Evolutionary conservation across 2,113 vertebrate species (phyloP), one percentile per base, ranked within the genome.

Genomic region (Pterocles burchelli): DNA sequence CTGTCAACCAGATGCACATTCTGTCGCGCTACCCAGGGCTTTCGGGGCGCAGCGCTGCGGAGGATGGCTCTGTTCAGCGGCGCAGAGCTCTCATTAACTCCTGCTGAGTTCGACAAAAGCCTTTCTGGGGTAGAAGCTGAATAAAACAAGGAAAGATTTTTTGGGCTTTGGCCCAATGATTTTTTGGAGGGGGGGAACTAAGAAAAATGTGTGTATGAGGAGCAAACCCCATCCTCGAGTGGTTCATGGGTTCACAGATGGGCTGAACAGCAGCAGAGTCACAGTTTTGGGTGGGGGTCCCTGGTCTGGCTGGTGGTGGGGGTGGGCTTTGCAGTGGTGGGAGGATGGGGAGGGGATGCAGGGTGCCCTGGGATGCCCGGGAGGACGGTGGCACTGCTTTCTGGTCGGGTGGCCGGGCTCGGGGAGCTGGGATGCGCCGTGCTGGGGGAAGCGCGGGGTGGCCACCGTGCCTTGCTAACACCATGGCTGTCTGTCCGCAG

Each of bases 401-500:
- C 41, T n/a, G n/a, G 46, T 52, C 0, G 20, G 18, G 31, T 31
- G n/a, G 6, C n/a, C 1, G 43, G 38, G 80, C 57, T 11, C 2
- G 11, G 71, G 84, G 14, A 63, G 6, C 25, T 3, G 11, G 11
- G 8, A 2, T 1, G 29, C 12, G 33, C 21, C 13, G 5, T 6
- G 15, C 59, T 0, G 2, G 66, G 49, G 41, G 55, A 34, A 73
- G 22, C 2, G 1, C 16, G 0, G 43, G 2, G 8, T 21, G 17
- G 2, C 61, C 28, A 16, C 51, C 2, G 18, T 9, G 33, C 36
- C 45, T 79, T 48, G 87, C 91, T 96, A 75, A 63, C 34, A 1
- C 26, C 2, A 20, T 73, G 20, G 19, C 85, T 97, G 58, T 98
- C 96, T 97, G 11, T 96, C 93, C 43, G 13, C 98, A 98, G 98